These are phyloP conservation scores for Columba guinea DNA, from an alignment of 2,797 vertebrate genomes.

Conservation along the genomic window DNA sequence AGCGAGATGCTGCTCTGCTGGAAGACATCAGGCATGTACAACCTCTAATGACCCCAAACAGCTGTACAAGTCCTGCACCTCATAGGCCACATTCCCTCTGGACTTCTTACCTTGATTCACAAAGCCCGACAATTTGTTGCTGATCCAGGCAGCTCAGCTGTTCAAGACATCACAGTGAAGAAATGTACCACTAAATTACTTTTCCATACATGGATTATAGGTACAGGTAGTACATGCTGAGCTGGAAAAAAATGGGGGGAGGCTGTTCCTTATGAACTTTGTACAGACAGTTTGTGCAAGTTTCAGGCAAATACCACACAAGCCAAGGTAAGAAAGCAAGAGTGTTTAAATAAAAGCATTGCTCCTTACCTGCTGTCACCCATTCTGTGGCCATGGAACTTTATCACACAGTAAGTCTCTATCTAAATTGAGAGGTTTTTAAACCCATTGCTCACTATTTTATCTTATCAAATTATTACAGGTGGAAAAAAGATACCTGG, in stretches of 20 bases:
- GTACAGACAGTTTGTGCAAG: neutral
- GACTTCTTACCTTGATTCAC: neutral
- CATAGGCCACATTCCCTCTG: neutral
- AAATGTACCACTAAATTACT: neutral
- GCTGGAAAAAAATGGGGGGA: neutral
- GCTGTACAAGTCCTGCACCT: neutral
- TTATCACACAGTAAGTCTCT: neutral
- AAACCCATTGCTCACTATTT: neutral
- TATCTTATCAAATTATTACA: neutral
- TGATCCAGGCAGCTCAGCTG: constrained; percentile 1
- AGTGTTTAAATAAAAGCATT: neutral
- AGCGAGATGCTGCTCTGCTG: neutral
- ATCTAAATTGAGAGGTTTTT: neutral
- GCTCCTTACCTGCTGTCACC: neutral
- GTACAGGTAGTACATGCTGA: neutral
- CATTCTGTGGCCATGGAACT: neutral
- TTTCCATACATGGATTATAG: neutral
- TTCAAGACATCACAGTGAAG: neutral
- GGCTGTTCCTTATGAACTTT: neutral
- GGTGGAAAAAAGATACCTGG: rapidly evolving
- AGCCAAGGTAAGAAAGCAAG: neutral
- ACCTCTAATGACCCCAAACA: neutral
- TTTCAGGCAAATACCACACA: neutral
- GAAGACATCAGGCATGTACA: neutral
- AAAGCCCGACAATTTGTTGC: neutral